phyloP scores from a whole-genome alignment of 2,888 invertebrate species.

The Sarcophaga carnaria region DNA sequence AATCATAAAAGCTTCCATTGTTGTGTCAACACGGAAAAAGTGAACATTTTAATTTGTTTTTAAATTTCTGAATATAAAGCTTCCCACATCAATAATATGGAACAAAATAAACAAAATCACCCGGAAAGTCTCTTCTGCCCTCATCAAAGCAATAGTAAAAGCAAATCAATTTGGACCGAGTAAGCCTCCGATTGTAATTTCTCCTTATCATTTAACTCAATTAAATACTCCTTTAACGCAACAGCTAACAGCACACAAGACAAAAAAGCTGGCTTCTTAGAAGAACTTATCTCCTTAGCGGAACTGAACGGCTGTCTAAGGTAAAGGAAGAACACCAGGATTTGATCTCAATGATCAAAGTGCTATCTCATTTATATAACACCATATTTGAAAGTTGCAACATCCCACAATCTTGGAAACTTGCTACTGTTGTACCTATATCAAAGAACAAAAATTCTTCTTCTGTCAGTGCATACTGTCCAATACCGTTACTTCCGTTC shows the following conservation, averaged over 20 bases:
- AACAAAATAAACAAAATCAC: conserved; percentile 23
- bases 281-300: not conserved
- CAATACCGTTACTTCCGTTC: too few species aligned
- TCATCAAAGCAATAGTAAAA: conserved; percentile 20
- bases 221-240: not conserved
- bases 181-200: conserved; percentile 2
- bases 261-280: not conserved
- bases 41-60: too few species aligned
- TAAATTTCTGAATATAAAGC: conserved; percentile 17
- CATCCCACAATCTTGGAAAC: not conserved
- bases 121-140: not conserved
- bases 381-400: too few species aligned
- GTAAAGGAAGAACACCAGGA: not conserved
- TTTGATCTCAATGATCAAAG: not conserved
- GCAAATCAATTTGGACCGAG: conserved; percentile 8
- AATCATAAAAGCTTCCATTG: too few species aligned
- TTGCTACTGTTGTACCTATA: too few species aligned
- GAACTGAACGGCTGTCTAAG: not conserved
- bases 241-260: not conserved
- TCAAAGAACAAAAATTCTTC: too few species aligned
- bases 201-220: not conserved
- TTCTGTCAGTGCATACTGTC: not conserved
- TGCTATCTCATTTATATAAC: not conserved
- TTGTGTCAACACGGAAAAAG: too few species aligned
- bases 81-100: conserved; percentile 30